A percentile compares a stretch with the other conserved stretches of the same genome.
Conservation (phyloP, 2,888 invertebrate genomes). For the Morpho helenor region DNA sequence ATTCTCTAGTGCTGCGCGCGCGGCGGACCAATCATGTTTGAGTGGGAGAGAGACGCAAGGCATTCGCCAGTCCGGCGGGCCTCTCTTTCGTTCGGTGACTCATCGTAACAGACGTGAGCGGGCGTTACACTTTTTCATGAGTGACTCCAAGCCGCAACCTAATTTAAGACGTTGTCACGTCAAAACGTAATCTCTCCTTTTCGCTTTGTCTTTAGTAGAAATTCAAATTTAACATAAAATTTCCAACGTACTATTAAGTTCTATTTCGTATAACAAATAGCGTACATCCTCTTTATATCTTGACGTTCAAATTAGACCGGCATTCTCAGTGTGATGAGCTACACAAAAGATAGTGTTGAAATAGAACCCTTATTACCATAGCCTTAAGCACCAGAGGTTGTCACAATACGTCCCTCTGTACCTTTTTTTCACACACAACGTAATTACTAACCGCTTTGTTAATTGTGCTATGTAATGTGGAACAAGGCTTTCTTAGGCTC, state of each 20-base stretch:
- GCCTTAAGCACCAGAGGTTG: not conserved
- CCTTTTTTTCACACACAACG: slow-evolving; percentile 32
- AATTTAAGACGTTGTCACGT: too few species aligned
- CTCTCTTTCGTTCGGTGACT: too few species aligned
- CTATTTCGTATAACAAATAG: slow-evolving; percentile 17
- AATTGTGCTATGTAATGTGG: slow-evolving; percentile 32
- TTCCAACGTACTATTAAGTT: slow-evolving; percentile 12
- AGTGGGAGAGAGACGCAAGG: too few species aligned
- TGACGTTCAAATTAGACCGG: slow-evolving; percentile 27
- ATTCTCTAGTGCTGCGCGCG: too few species aligned
- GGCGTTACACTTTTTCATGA: too few species aligned
- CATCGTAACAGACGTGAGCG: too few species aligned
- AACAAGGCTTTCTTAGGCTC: slow-evolving; percentile 22
- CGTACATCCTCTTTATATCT: slow-evolving; percentile 17
- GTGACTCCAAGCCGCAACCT: too few species aligned
- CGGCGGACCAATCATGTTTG: too few species aligned
- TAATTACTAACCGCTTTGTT: slow-evolving; percentile 40
- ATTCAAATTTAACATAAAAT: slow-evolving; percentile 13
- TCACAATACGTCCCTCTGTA: slow-evolving; percentile 19
- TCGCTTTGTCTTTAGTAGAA: slow-evolving; percentile 6
- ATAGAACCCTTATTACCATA: slow-evolving; percentile 10
- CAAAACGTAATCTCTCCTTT: too few species aligned
- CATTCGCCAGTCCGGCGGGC: too few species aligned
- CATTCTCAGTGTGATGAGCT: slow-evolving; percentile 26
- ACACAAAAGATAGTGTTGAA: slow-evolving; percentile 2